phyloP scores from a whole-genome alignment of 2,888 invertebrate genomes.

The Aquatica leii region DNA sequence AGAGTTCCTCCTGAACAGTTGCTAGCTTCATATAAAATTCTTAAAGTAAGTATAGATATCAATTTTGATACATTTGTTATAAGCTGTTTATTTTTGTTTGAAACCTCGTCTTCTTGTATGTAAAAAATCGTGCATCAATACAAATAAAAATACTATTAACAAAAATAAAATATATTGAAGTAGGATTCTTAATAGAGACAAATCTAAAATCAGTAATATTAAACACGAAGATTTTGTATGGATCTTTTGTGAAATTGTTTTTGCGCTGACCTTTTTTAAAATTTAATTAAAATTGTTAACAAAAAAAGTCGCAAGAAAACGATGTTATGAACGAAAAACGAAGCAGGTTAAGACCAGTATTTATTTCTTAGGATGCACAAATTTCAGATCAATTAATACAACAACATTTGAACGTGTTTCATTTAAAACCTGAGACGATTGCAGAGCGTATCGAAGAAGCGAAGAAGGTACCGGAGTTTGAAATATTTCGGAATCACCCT shows the following conservation, averaged over 20 bases:
- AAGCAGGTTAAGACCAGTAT: too few relatives aligned
- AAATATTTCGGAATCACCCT: slow-evolving; percentile 68
- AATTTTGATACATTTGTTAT: not conserved
- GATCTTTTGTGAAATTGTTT: too few relatives aligned
- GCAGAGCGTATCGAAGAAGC: slow-evolving; percentile 66
- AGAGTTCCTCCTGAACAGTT: slow-evolving; percentile 67
- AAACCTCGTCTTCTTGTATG: slow-evolving; percentile 2
- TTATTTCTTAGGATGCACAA: slow-evolving; percentile 61
- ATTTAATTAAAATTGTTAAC: too few relatives aligned
- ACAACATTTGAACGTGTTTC: slow-evolving; percentile 66
- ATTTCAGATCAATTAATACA: slow-evolving; percentile 65
- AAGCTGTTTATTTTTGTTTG: slow-evolving; percentile 51
- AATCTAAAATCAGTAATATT: too few relatives aligned
- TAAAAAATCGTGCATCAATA: too few relatives aligned
- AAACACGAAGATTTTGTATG: too few relatives aligned
- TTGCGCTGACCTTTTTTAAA: too few relatives aligned
- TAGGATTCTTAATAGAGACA: too few relatives aligned
- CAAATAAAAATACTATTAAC: too few relatives aligned
- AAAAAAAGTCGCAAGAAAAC: too few relatives aligned
- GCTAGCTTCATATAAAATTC: slow-evolving; percentile 64
- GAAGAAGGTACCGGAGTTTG: slow-evolving; percentile 67
- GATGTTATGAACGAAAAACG: too few relatives aligned
- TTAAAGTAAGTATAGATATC: slow-evolving; percentile 55
- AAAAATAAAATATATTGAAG: too few relatives aligned
- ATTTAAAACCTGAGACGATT: slow-evolving; percentile 67